Conservation (phyloP, 2,888 invertebrate species). For the Alentia gelatinosa region DNA sequence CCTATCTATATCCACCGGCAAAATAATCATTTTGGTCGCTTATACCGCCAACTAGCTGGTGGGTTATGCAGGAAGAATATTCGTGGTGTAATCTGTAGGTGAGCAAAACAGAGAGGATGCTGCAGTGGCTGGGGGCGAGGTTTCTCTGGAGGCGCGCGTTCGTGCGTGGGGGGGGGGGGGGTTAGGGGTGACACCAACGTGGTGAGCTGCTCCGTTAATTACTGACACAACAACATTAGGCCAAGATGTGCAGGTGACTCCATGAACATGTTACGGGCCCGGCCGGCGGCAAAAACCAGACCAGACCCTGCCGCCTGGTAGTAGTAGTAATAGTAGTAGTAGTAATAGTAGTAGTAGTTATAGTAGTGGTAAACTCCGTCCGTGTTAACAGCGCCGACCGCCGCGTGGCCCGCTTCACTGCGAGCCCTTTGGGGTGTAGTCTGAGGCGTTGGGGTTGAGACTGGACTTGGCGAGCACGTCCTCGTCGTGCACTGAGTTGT, state of each 20-base stretch:
- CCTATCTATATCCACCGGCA: no score
- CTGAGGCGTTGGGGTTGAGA: constrained; percentile 94
- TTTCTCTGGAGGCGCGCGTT: not conserved
- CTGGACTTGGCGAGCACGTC: constrained; percentile 80
- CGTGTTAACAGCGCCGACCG: not conserved
- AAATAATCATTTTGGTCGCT: no score
- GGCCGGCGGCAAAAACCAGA: not conserved
- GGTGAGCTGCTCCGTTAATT: not conserved
- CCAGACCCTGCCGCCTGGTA: constrained; percentile 9
- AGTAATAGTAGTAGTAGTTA: not conserved
- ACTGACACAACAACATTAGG: constrained; percentile 51
- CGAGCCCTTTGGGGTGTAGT: constrained; percentile 88
- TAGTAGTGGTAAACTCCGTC: constrained; percentile 9
- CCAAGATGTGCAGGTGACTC: constrained; percentile 48
- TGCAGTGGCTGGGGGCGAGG: not conserved
- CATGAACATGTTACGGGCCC: constrained; percentile 13
- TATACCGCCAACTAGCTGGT: no score
- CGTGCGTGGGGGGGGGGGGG: not conserved
- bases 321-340: not conserved
- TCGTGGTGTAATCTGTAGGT: no score
- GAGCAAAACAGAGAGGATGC: no score
- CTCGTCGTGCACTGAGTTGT: constrained; percentile 56
- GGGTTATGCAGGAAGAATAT: no score
- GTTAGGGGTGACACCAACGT: not conserved
- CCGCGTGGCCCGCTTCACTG: not conserved